Evolutionary conservation across 2,113 vertebrate genomes (phyloP).

Genomic region (Semicossyphus pulcher): DNA sequence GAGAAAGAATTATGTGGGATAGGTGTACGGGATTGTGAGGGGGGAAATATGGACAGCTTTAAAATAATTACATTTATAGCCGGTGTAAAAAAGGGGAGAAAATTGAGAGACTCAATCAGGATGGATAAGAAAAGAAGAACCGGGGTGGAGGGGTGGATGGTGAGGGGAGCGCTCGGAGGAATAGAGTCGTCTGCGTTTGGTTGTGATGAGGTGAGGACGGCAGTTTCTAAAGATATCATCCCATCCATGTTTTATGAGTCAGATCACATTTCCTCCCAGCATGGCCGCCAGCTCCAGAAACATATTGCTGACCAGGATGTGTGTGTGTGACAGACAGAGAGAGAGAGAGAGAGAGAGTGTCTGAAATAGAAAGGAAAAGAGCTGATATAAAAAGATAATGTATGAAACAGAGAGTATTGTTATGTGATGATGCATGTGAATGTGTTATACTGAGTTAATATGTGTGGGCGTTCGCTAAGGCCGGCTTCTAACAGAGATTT

Average conservation of each 20-base stretch:
- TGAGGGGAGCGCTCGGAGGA: slow-evolving; percentile 19
- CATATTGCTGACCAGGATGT: slow-evolving; percentile 68
- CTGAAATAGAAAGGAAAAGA: slow-evolving; percentile 5
- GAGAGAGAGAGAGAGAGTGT: neutral
- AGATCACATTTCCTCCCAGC: slow-evolving; percentile 69
- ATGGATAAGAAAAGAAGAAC: neutral
- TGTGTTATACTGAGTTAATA: neutral
- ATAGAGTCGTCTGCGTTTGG: slow-evolving; percentile 10
- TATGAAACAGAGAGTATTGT: neutral
- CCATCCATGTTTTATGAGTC: slow-evolving; percentile 77
- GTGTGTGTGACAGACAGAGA: neutral
- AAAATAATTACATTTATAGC: slow-evolving; percentile 2
- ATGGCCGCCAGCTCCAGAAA: slow-evolving; percentile 55
- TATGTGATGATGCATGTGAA: neutral
- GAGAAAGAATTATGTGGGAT: neutral
- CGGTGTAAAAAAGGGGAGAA: neutral
- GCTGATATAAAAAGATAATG: neutral
- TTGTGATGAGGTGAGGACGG: slow-evolving; percentile 55
- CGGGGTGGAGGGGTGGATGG: neutral
- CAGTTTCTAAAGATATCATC: slow-evolving; percentile 76
- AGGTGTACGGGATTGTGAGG: neutral
- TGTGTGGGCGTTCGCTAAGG: neutral
- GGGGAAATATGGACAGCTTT: neutral
- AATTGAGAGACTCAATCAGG: neutral
- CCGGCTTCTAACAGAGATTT: neutral